A percentile compares a stretch with the other conserved stretches of the same genome.
phyloP scores from a whole-genome alignment of 2,797 vertebrate genomes.

The Poeciliopsis paucimaculata region DNA sequence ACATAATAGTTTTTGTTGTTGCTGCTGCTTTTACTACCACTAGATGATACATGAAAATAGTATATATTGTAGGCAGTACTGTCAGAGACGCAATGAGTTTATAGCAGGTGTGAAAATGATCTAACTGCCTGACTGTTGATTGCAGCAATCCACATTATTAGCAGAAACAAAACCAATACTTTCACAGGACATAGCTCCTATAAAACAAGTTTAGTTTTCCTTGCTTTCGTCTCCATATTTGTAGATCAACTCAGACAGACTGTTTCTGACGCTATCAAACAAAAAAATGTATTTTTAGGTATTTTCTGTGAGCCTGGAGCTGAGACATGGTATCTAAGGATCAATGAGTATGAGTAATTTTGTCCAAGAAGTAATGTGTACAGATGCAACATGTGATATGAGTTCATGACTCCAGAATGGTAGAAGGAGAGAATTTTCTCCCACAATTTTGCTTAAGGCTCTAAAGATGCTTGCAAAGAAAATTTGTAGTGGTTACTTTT shows the following conservation, averaged over 20 bases:
- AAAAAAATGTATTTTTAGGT: neutral
- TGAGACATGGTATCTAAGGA: too few species aligned
- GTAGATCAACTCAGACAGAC: neutral
- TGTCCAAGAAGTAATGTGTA: neutral
- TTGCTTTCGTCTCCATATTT: neutral
- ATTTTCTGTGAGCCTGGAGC: neutral
- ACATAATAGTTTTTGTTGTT: too few species aligned
- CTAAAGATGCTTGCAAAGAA: slow-evolving; percentile 3
- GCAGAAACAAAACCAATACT: neutral
- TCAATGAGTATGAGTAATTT: neutral
- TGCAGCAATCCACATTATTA: too few species aligned
- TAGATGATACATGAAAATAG: too few species aligned
- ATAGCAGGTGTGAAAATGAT: too few species aligned
- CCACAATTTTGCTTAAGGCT: neutral
- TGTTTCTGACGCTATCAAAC: neutral
- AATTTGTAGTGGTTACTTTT: neutral
- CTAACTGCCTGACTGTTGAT: too few species aligned
- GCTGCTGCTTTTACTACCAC: too few species aligned
- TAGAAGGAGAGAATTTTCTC: slow-evolving; percentile 9
- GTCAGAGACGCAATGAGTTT: too few species aligned
- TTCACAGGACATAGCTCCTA: neutral
- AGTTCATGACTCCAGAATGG: neutral
- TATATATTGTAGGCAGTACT: too few species aligned
- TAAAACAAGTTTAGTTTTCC: neutral
- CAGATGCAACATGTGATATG: neutral